Base-by-base conservation (phyloP, 2,113 vertebrate genomes). In the Pogonocichla stellata region DNA sequence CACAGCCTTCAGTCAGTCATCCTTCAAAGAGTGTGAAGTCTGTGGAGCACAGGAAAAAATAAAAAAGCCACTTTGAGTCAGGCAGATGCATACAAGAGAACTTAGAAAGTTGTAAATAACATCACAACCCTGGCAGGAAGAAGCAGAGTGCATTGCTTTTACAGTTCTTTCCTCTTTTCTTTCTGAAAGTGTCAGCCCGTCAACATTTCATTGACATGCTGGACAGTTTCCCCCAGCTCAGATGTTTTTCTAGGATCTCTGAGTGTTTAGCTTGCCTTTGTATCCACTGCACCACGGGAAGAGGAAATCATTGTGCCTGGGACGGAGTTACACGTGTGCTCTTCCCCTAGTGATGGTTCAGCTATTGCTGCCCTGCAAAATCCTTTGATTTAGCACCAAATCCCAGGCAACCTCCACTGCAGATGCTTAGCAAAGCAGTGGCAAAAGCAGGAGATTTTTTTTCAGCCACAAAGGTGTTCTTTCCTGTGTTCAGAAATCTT, bases 161-260 rank as follows among this genome's bases (percentile, higher is more conserved):
- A 93, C 91, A 94, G 88, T 95, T 93, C 83, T 95, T 97, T 96
- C 94, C 94, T 90, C 92, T 93, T 92, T 94, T 93, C 83, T 80
- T 97, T 84, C 88, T 90, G 80, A 73, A 95, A 90, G 86, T 93
- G 91, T 66, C 86, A 88, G 80, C 91, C 67, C 0, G 19, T 94
- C 90, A 88, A 79, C 79, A 53, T 88, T 90, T 93, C 92, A 92
- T 28, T 94, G 95, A 92, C 40, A 3, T 83, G 54, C 75, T 78
- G 94, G 64, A 86, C 33, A 0, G 51, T 78, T 97, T 96, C 94
- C 94, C 88, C 82, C 70, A 83, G 67, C 64, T 95, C 92, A 88
- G 83, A 93, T 83, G 93, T 92, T 93, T 97, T 94, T 90, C 95
- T 86, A 80, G 88, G 82, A 80, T 70, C 67, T 90, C 51, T 40